A percentile compares a stretch with the other conserved stretches of the same genome.
These are phyloP conservation scores for Macquaria ambigua DNA, from an alignment of 2,113 vertebrate species.

Conservation along the genomic window DNA sequence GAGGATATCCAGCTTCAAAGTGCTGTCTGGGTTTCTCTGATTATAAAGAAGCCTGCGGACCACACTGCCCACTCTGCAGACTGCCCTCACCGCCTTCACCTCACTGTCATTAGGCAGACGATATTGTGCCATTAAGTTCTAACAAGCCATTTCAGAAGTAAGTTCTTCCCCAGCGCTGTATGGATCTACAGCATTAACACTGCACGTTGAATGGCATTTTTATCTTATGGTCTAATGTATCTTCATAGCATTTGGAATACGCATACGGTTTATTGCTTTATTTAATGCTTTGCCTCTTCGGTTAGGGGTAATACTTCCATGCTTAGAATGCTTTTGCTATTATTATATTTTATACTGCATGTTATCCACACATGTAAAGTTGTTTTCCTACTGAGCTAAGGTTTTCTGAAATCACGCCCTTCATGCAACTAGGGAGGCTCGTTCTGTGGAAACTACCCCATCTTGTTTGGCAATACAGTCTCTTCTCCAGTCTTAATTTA, in stretches of 20 bases:
- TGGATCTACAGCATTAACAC: neutral
- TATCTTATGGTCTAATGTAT: no score
- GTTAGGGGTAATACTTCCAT: neutral
- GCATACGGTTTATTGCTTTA: neutral
- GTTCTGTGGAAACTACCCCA: neutral
- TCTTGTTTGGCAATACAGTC: neutral
- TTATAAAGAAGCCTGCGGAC: neutral
- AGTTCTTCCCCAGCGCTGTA: neutral
- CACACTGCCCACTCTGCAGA: neutral
- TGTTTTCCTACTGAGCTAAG: neutral
- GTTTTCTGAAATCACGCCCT: no score
- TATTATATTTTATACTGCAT: neutral
- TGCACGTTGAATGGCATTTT: neutral
- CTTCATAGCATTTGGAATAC: neutral
- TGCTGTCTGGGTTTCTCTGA: neutral
- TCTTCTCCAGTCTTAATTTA: neutral
- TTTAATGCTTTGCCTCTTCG: no score
- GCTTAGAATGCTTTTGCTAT: neutral
- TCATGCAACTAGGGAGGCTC: neutral
- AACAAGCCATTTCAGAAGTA: neutral
- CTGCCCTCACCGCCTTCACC: neutral
- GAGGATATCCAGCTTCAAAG: neutral
- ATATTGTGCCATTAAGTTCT: slow-evolving; percentile 1
- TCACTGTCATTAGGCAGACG: neutral
- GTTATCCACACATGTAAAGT: neutral